Evolutionary conservation across 2,888 invertebrate genomes (phyloP).

Genomic region (Phyto melanocephala): DNA sequence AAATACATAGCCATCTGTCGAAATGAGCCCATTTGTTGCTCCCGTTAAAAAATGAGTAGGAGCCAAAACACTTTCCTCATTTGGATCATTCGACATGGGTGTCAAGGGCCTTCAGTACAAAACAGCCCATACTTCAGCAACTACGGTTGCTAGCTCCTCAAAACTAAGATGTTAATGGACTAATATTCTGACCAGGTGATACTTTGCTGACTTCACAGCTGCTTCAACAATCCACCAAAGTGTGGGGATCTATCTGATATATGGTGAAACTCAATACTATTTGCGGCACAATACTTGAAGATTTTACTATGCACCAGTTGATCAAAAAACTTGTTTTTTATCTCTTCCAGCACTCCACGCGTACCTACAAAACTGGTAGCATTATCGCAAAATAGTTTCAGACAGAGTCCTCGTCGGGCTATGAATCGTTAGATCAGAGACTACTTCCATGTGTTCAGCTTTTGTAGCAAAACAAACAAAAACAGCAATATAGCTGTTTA

Average conservation of each 20-base stretch:
- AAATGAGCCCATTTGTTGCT: background rate
- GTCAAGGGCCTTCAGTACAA: too few species aligned
- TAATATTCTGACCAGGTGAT: background rate
- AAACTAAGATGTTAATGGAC: background rate
- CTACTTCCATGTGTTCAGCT: constrained; percentile 56
- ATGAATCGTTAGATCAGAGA: constrained; percentile 60
- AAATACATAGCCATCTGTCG: constrained; percentile 21
- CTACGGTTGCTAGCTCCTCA: background rate
- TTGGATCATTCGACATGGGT: too few species aligned
- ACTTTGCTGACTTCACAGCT: background rate
- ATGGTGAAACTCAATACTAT: constrained; percentile 50
- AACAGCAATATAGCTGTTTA: constrained; percentile 38
- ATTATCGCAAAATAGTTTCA: constrained; percentile 56
- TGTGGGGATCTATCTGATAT: constrained; percentile 43
- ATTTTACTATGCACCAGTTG: constrained; percentile 34
- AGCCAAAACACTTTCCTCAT: constrained; percentile 50
- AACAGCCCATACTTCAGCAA: constrained; percentile 46
- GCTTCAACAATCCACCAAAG: background rate
- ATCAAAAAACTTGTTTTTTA: constrained; percentile 39
- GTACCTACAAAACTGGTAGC: constrained; percentile 63
- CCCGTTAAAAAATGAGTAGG: constrained; percentile 59
- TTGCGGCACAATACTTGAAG: constrained; percentile 35
- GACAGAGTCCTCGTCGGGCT: constrained; percentile 52
- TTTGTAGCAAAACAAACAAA: constrained; percentile 42
- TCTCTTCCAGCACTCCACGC: constrained; percentile 41